phyloP scores from a whole-genome alignment of 2,797 vertebrate genomes.

The Distichodus sexfasciatus region DNA sequence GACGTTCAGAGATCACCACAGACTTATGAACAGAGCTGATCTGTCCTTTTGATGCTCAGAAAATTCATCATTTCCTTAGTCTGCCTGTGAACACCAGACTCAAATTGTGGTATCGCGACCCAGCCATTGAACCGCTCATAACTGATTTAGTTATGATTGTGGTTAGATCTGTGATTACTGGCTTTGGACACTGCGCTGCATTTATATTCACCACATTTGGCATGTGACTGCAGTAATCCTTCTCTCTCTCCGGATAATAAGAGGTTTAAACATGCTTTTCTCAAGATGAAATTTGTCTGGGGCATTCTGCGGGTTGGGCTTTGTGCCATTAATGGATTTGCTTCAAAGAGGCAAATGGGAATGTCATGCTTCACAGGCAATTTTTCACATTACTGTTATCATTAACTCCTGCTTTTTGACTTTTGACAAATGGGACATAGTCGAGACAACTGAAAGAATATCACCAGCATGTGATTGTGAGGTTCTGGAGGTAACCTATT shows the following conservation, averaged over 20 bases:
- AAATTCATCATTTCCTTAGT: not conserved
- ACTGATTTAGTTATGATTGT: not conserved
- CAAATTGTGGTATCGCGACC: not conserved
- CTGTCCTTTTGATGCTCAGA: too few relatives aligned
- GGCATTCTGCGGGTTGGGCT: not conserved
- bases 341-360: slow-evolving; percentile 8
- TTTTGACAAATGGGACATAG: too few relatives aligned
- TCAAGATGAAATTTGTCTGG: slow-evolving; percentile 3
- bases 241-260: not conserved
- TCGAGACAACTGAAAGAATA: too few relatives aligned
- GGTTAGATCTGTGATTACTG: not conserved
- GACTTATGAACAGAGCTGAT: too few relatives aligned
- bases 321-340: not conserved
- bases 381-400: slow-evolving; percentile 8
- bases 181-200: not conserved
- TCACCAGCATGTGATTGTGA: too few relatives aligned
- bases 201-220: not conserved
- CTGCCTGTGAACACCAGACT: not conserved
- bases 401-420: slow-evolving; percentile 7
- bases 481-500: too few relatives aligned
- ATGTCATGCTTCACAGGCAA: not conserved
- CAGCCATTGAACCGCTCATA: not conserved
- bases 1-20: too few relatives aligned
- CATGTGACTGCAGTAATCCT: not conserved
- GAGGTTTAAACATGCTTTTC: not conserved